Percentiles rank a stretch among this genome's conserved stretches.
These are phyloP conservation scores for Coelopa pilipes DNA, from an alignment of 2,888 invertebrate species.

Conservation along the genomic window DNA sequence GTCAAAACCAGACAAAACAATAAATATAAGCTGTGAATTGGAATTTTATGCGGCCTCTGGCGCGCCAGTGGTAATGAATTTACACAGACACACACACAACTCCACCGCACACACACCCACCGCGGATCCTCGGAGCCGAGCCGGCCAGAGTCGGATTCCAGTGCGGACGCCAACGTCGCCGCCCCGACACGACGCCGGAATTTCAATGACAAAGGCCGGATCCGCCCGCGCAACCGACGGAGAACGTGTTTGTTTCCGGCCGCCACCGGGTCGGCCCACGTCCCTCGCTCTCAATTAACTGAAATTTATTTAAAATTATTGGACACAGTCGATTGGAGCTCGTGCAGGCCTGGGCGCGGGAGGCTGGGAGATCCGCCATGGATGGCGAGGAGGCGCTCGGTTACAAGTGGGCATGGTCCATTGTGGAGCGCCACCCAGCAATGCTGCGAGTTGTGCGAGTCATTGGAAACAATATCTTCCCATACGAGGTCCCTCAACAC, in stretches of 20 bases:
- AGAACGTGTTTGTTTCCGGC: neutral
- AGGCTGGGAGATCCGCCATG: no score
- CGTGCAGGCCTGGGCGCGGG: no score
- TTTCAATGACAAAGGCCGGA: conserved; percentile 22
- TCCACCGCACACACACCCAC: no score
- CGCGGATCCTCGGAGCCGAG: no score
- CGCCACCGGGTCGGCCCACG: neutral
- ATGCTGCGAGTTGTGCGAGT: no score
- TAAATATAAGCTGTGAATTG: conserved; percentile 20
- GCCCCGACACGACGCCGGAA: conserved; percentile 14
- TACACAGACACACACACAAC: no score
- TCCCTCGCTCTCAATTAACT: conserved; percentile 8
- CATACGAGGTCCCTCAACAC: no score
- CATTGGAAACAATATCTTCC: no score
- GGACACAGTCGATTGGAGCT: neutral
- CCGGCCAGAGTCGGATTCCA: no score
- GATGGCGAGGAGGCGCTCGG: no score
- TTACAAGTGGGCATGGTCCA: no score
- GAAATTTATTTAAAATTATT: conserved; percentile 23
- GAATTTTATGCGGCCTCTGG: conserved; percentile 11
- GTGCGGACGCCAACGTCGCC: neutral
- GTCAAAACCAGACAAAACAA: conserved; percentile 34
- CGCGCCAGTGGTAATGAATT: neutral
- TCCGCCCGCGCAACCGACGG: neutral
- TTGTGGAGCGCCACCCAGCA: no score